Conservation (phyloP, 2,797 vertebrate species). For the Oreochromis mossambicus region DNA sequence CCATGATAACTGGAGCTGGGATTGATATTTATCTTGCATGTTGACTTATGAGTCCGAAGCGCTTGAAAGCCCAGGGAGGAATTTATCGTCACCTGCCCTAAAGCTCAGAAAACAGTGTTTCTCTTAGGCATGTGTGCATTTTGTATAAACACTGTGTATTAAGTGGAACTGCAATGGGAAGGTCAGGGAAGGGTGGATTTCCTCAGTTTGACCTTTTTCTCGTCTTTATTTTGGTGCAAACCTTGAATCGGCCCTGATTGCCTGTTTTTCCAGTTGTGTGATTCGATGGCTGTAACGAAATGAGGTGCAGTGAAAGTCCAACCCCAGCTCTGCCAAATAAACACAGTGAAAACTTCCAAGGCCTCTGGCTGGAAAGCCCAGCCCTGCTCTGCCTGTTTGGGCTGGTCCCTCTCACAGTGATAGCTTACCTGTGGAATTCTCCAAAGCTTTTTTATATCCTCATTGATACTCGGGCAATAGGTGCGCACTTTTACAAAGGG, state of each 20-base stretch:
- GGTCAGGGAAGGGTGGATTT: background rate
- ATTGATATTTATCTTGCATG: conserved; percentile 71
- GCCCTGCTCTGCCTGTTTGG: conserved; percentile 81
- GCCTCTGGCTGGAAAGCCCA: conserved; percentile 73
- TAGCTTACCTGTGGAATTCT: conserved; percentile 88
- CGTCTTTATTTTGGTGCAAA: background rate
- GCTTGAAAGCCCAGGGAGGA: conserved; percentile 51
- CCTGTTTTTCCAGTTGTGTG: background rate
- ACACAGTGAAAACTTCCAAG: conserved; percentile 71
- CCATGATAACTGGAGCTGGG: conserved; percentile 70
- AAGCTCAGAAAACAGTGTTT: conserved; percentile 53
- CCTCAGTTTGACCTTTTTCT: background rate
- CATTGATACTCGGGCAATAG: conserved; percentile 64
- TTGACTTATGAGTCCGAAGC: conserved; percentile 69
- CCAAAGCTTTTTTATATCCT: conserved; percentile 78
- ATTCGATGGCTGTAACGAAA: conserved; percentile 25
- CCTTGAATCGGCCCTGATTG: background rate
- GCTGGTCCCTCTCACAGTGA: conserved; percentile 79
- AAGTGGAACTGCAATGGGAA: background rate
- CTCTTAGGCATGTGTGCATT: conserved; percentile 21
- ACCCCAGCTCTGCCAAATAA: conserved; percentile 73
- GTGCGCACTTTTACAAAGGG: conserved; percentile 58
- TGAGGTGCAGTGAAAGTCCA: conserved; percentile 84
- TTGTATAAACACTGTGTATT: conserved; percentile 10
- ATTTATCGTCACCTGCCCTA: conserved; percentile 55